Evolutionary conservation across 2,888 invertebrate genomes (phyloP).

Genomic region (Herminia tarsipennalis): DNA sequence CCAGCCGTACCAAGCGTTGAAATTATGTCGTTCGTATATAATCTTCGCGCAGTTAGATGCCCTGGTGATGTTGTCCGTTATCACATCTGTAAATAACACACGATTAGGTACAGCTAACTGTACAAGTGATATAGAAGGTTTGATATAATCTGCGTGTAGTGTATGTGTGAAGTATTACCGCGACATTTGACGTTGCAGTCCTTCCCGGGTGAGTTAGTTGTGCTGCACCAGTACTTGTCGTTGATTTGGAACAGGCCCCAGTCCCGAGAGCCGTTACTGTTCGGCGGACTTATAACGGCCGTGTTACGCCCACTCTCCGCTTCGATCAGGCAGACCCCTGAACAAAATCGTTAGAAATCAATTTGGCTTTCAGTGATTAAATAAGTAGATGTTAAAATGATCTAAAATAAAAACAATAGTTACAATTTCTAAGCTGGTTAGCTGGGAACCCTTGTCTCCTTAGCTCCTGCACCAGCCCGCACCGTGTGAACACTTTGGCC

Average conservation of each 20-base stretch:
- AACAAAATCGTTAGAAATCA: no score
- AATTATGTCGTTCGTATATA: constrained; percentile 53
- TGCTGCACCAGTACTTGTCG: constrained; percentile 71
- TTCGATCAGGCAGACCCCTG: constrained; percentile 81
- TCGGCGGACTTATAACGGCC: constrained; percentile 66
- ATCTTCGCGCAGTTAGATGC: constrained; percentile 65
- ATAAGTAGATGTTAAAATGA: no score
- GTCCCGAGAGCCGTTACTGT: constrained; percentile 77
- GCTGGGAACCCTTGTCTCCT: constrained; percentile 55
- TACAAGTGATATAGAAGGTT: no score
- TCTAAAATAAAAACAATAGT: constrained; percentile 21
- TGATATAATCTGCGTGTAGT: no score
- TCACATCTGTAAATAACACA: constrained; percentile 53
- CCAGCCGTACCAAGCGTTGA: no score
- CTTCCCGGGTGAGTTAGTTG: constrained; percentile 54
- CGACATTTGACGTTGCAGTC: constrained; percentile 68
- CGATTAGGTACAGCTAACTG: no score
- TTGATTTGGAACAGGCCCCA: constrained; percentile 80
- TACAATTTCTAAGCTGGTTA: constrained; percentile 55
- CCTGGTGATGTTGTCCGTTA: constrained; percentile 61
- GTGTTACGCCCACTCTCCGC: constrained; percentile 77
- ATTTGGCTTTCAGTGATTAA: no score
- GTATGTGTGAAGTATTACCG: no score
- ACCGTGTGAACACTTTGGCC: constrained; percentile 46
- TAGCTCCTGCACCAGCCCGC: constrained; percentile 51